Base-by-base conservation (phyloP, 2,113 vertebrate genomes). In the Chamaetylas fuelleborni region DNA sequence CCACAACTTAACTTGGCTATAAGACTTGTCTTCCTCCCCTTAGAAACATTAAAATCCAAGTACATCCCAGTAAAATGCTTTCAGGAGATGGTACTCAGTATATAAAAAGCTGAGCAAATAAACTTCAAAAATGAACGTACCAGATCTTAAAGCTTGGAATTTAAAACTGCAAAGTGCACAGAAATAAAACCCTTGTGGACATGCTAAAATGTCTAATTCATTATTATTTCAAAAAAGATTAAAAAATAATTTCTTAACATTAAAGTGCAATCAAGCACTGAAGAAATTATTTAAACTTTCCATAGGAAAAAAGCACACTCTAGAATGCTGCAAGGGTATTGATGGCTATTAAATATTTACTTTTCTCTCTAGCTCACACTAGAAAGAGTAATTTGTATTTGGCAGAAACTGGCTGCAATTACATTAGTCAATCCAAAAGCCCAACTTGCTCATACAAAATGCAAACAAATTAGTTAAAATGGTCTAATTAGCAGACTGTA, bases 391-490 rank as follows among this genome's bases (percentile, higher is more conserved):
- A 98, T 98, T 98, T 98, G 97, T 98, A 96, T 98, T 98, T 98
- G 98, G 98, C 98, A 98, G 97, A 98, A 98, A 97, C 98, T 97
- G 97, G 97, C 97, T 98, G 98, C 98, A 98, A 98, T 98, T 98
- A 98, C 97, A 98, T 98, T 98, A 98, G 98, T 98, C 97, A 98
- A 98, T 98, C 98, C 98, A 98, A 98, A 98, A 98, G 97, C 97
- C 97, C 97, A 98, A 98, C 98, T 98, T 98, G 98, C 98, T 98
- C 98, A 98, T 98, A 98, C 98, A 98, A 98, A 98, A 98, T 98
- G 98, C 98, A 98, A 98, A 98, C 98, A 98, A 98, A 98, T 98
- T 98, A 98, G 98, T 98, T 98, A 98, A 98, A 98, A 98, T 98
- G 98, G 97, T 98, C 97, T 98, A 98, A 98, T 98, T 98, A 98